These are phyloP conservation scores for Drosophila quadrilineata DNA, from an alignment of 1,140 invertebrate species.

Conservation along the genomic window DNA sequence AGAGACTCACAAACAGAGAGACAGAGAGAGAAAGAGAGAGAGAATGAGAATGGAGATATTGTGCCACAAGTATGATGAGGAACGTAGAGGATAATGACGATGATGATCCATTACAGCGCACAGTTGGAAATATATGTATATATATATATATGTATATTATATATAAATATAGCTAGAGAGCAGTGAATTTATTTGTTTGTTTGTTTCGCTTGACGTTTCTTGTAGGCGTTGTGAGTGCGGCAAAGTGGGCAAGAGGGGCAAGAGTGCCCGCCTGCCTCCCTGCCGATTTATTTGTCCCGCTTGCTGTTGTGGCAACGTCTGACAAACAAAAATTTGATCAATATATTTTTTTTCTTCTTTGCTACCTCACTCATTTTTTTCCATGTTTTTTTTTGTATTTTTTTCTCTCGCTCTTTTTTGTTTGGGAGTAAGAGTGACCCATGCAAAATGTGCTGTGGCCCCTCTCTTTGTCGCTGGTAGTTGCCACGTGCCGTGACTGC, in stretches of 20 bases:
- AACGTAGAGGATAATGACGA: neutral
- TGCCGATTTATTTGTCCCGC: slow-evolving; percentile 29
- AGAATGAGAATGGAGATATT: no score
- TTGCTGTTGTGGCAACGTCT: slow-evolving; percentile 54
- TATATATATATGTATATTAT: no score
- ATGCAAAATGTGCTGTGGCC: slow-evolving; percentile 16
- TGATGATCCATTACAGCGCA: slow-evolving; percentile 18
- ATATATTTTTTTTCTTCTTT: slow-evolving; percentile 42
- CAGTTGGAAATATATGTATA: no score
- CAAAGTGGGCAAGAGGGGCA: neutral
- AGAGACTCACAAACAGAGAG: no score
- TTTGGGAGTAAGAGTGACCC: slow-evolving; percentile 10
- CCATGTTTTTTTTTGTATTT: neutral
- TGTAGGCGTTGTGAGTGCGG: neutral
- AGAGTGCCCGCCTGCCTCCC: neutral
- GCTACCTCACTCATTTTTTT: neutral
- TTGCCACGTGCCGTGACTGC: slow-evolving; percentile 64
- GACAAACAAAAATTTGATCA: slow-evolving; percentile 67
- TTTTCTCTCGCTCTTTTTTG: neutral
- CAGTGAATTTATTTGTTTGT: slow-evolving; percentile 58
- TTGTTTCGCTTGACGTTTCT: slow-evolving; percentile 34
- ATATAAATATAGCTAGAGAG: no score
- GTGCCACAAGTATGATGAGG: no score
- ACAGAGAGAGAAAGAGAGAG: no score
- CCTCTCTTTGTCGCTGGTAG: neutral